Evolutionary conservation across 2,888 invertebrate species (phyloP), one percentile per base, ranked within the genome.

Genomic region (Mimumesa dahlbomi): DNA sequence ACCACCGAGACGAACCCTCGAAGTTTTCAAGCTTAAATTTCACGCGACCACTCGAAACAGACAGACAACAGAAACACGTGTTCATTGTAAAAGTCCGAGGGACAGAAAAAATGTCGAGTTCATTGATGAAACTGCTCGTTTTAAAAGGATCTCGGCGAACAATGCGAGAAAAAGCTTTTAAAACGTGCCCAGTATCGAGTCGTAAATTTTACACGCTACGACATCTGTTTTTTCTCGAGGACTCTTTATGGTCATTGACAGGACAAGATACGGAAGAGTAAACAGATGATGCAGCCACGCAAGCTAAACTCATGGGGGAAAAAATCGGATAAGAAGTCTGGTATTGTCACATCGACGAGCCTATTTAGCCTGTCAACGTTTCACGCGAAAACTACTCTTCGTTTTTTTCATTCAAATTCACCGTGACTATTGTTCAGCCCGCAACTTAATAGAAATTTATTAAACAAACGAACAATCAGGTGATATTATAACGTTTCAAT

Each of bases 181-280:
- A 29, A 58, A 22, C 16, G 16, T 53, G 19, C 0, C 11, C 29
- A 46, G 31, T 48, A 7, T n/a, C n/a, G 19, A 0, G 2, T 11
- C 29, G 29, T 34, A 43, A 43, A 19, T 36, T 36, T 54, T 48
- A 25, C 42, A 19, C 29, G 16, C 48, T 45, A 36, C 22, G 31
- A 1, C 19, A 2, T 7, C 25, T 54, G 13, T 3, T 38, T 62
- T 57, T 52, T 40, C 50, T 57, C 22, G 4, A 7, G 11, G 34
- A n/a, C 5, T 11, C 2, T 31, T 18, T 45, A 34, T 48, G 64
- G 63, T 14, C 68, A 57, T 52, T 49, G 64, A 53, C 68, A 31
- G 57, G 14, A 48, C n/a, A 31, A 40, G 63, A 57, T 56, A 52
- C 18, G 19, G 4, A 3, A 45, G 18, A 38, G 56, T 56, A 56